These are phyloP conservation scores for Columba janthina DNA, from an alignment of 2,113 vertebrate species.

Conservation along the genomic window DNA sequence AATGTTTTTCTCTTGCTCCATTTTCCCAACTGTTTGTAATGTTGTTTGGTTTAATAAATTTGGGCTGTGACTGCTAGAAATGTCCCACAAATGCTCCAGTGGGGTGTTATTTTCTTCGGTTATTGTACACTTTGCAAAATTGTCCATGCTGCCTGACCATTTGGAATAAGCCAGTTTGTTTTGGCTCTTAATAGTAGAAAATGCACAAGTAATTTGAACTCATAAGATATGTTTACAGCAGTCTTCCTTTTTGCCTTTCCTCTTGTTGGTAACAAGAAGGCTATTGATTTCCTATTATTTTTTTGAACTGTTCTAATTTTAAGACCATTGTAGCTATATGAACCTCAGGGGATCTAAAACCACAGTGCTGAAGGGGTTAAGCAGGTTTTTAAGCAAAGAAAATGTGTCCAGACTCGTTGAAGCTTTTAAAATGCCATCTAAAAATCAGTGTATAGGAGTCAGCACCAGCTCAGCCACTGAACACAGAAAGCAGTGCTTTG, in stretches of 20 bases:
- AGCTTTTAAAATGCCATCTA: conserved; percentile 27
- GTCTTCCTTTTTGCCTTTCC: background rate
- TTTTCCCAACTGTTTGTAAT: background rate
- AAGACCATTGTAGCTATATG: background rate
- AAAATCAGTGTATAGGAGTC: conserved; percentile 9
- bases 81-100: background rate
- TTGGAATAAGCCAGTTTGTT: background rate
- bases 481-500: background rate
- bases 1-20: background rate
- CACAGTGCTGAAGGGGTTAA: conserved; percentile 15
- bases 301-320: conserved; percentile 3
- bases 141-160: background rate
- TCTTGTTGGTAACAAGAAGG: background rate
- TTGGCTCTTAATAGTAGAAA: conserved; percentile 3
- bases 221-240: background rate
- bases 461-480: background rate
- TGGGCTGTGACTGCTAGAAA: background rate
- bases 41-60: background rate
- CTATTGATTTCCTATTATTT: background rate
- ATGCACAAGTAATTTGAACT: background rate
- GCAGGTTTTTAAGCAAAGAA: background rate
- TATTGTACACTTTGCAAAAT: background rate
- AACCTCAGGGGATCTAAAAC: background rate
- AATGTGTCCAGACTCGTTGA: background rate
- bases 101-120: background rate